Conservation (phyloP, 2,797 vertebrate genomes). For the Clarias pachynema region DNA sequence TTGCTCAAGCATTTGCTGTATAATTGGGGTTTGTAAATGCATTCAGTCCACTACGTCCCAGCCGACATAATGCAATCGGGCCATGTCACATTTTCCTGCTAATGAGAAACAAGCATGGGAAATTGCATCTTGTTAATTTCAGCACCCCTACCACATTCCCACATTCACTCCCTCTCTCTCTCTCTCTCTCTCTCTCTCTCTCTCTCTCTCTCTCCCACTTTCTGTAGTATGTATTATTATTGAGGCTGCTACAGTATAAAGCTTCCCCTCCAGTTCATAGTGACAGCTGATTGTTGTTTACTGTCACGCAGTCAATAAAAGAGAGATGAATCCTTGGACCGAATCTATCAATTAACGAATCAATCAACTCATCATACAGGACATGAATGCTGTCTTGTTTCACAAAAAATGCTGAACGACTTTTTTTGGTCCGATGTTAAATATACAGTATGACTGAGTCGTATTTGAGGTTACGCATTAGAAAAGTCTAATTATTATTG, state of each 20-base stretch:
- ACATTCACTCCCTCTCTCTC: neutral
- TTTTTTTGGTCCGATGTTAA: neutral
- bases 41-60: slow-evolving; percentile 28
- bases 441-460: neutral
- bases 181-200: neutral
- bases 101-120: slow-evolving; percentile 56
- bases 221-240: neutral
- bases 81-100: slow-evolving; percentile 47
- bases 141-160: slow-evolving; percentile 7
- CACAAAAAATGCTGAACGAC: no score
- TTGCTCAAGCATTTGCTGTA: neutral
- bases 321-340: neutral
- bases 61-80: slow-evolving; percentile 31
- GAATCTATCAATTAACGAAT: neutral
- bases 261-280: slow-evolving; percentile 1
- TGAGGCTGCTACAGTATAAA: neutral
- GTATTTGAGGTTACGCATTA: neutral
- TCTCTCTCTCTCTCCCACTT: neutral
- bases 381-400: neutral
- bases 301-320: neutral
- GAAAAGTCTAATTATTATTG: neutral
- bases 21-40: slow-evolving; percentile 36
- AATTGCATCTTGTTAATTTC: slow-evolving; percentile 55
- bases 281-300: neutral
- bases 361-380: neutral